Evolutionary conservation across 2,888 invertebrate species (phyloP).

Genomic region (Cephonodes hylas): DNA sequence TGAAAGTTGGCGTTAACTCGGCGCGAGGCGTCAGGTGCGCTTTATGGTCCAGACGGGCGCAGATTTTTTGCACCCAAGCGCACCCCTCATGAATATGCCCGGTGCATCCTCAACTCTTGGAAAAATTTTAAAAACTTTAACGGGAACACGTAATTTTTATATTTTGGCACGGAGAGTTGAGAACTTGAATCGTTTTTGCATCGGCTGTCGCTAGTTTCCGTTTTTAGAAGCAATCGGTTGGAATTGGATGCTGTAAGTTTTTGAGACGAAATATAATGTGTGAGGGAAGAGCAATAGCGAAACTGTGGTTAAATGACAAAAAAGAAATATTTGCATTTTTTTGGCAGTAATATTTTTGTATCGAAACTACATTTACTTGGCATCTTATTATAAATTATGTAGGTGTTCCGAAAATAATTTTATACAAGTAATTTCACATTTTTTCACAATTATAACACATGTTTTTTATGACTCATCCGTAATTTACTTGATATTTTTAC

Average conservation of each 20-base stretch:
- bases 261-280: too few species aligned
- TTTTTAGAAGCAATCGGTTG: neutral
- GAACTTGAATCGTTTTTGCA: neutral
- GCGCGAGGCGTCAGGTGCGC: slow-evolving; percentile 59
- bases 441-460: too few species aligned
- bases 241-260: neutral
- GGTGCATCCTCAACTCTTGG: slow-evolving; percentile 7
- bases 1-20: slow-evolving; percentile 60
- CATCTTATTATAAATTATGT: too few species aligned
- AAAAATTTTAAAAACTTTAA: slow-evolving; percentile 5
- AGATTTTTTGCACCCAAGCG: slow-evolving; percentile 42
- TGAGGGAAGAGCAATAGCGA: too few species aligned
- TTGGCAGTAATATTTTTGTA: too few species aligned
- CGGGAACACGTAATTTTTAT: slow-evolving; percentile 5
- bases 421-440: too few species aligned
- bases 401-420: too few species aligned
- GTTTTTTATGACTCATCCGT: too few species aligned
- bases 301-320: too few species aligned
- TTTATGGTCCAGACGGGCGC: slow-evolving; percentile 57
- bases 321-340: too few species aligned
- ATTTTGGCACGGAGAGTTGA: neutral
- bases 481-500: too few species aligned
- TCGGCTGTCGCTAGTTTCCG: neutral
- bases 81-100: slow-evolving; percentile 22
- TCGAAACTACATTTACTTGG: too few species aligned